Base-by-base conservation (phyloP, 2,888 invertebrate species). In the Lasioglossum calceatum region DNA sequence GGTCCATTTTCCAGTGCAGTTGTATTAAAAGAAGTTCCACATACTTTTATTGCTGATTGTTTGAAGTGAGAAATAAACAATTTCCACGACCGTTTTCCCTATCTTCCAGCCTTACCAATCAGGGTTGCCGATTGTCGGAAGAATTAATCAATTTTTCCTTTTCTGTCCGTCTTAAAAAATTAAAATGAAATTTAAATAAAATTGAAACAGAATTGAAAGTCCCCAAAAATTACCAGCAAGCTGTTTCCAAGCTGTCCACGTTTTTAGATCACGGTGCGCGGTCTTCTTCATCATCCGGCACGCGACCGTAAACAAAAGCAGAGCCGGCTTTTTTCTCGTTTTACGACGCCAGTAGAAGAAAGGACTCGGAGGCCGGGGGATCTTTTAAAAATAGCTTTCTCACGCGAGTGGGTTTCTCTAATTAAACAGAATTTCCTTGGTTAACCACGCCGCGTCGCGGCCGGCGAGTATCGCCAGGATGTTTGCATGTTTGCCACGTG, bases 361-460 rank as follows among this genome's bases (percentile, higher is more conserved):
- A 82, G 78, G 79, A 77, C 47, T 77, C 36, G 61, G 32, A n/a
- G 72, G 23, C 50, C 76, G 47, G 79, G 81, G 82, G 61, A 85
- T 85, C 85, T 89, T 87, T 88, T 89, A 89, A 90, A 90, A 90
- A 90, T 89, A 90, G 85, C 88, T 88, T 83, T 77, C 84, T 79
- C 81, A 4, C 36, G 36, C 36, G 87, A 89, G 90, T 82, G 81
- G 84, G 81, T 80, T 87, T 85, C 88, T 90, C 88, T 90, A 90
- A 90, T 90, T 90, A 90, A 90, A 90, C 81, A 88, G 87, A 87
- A 90, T 90, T 90, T 90, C 87, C 84, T 89, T 84, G 81, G 81
- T 81, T 82, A 81, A 87, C 81, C 85, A 78, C 71, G 67, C 44
- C 16, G 47, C 16, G 14, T 0, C 16, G 16, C 16, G 16, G 47